phyloP scores from a whole-genome alignment of 2,797 vertebrate genomes.

The Heliangelus exortis region DNA sequence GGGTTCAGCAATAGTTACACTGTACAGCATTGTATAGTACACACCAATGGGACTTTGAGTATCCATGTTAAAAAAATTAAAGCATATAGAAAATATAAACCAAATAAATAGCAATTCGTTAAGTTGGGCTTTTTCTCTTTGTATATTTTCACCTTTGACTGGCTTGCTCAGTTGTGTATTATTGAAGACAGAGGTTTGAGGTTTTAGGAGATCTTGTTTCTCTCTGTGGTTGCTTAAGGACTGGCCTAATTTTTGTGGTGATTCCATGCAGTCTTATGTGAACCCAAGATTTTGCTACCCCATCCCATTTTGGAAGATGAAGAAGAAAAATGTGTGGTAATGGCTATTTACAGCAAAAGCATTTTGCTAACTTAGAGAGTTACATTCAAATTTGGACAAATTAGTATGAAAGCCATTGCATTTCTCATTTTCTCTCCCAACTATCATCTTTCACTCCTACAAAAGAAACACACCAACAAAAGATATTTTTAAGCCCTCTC shows the following conservation, averaged over 20 bases:
- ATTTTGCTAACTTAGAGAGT: neutral
- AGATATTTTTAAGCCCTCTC: neutral
- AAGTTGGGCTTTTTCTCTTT: neutral
- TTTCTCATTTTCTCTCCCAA: neutral
- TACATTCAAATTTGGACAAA: neutral
- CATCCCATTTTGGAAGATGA: neutral
- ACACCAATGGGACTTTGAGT: neutral
- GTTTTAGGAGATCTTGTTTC: neutral
- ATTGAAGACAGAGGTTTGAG: neutral
- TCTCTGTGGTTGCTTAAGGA: neutral
- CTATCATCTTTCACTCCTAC: neutral
- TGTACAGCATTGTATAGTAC: rapidly evolving
- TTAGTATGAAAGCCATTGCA: neutral
- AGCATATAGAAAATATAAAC: neutral
- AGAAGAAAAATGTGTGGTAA: neutral
- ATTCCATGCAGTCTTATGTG: neutral
- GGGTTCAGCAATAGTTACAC: neutral
- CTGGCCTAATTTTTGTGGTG: neutral
- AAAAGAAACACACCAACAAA: neutral
- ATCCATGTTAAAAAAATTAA: neutral
- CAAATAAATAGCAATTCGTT: neutral
- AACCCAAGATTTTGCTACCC: neutral
- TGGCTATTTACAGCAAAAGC: neutral
- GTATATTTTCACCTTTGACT: neutral
- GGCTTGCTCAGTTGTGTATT: neutral